These are phyloP conservation scores for Tringa solitaria DNA, from an alignment of 2,113 vertebrate species.

Conservation along the genomic window DNA sequence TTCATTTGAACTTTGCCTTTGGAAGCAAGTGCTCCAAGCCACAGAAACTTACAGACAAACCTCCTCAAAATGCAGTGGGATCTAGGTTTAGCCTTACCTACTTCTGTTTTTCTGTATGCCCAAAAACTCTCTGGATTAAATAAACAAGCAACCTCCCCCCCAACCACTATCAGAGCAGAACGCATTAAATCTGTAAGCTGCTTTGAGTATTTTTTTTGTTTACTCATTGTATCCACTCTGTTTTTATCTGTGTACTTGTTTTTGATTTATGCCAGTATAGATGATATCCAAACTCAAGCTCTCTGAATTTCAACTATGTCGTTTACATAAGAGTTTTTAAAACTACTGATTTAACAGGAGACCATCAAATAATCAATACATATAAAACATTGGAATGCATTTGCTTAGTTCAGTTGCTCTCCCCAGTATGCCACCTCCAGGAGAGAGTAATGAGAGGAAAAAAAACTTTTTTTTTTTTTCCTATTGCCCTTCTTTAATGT, in stretches of 20 bases:
- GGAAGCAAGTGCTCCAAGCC: neutral
- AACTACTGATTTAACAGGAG: neutral
- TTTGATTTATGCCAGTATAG: neutral
- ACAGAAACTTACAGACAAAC: neutral
- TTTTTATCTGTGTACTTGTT: neutral
- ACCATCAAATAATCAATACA: neutral
- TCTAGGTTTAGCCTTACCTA: neutral
- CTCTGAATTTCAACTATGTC: neutral
- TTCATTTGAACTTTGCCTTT: neutral
- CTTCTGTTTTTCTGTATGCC: neutral
- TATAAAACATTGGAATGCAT: neutral
- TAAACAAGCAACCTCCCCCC: neutral
- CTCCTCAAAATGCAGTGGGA: neutral
- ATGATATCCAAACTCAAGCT: neutral
- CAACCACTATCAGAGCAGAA: neutral
- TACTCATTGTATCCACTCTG: neutral
- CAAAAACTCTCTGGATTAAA: neutral
- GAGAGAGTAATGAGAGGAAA: neutral
- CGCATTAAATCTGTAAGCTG: neutral
- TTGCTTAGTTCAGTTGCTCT: neutral
- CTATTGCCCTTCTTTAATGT: neutral
- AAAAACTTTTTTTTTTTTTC: accelerated
- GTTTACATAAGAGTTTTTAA: neutral
- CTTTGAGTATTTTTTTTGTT: slow-evolving; percentile 2
- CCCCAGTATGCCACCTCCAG: neutral